Evolutionary conservation across 2,113 vertebrate genomes (phyloP).

Genomic region (Neolamprologus hecqui): DNA sequence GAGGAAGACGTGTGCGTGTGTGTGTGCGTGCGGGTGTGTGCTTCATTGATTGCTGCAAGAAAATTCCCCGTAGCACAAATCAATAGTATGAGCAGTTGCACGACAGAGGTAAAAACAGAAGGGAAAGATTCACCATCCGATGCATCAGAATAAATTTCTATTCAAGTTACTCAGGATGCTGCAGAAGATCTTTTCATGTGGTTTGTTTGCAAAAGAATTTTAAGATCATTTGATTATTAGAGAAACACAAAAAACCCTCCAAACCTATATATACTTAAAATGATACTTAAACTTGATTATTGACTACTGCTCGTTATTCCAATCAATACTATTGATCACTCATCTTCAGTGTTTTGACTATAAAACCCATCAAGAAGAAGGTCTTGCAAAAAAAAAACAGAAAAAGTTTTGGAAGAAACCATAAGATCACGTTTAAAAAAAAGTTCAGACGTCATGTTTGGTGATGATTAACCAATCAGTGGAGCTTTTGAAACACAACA

Average conservation of each 20-base stretch:
- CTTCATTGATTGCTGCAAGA: conserved; percentile 5
- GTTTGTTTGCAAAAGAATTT: neutral
- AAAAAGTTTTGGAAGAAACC: neutral
- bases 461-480: neutral
- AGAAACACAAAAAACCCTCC: neutral
- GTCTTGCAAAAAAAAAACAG: neutral
- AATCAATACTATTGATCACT: neutral
- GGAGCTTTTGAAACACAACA: neutral
- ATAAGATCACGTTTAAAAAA: neutral
- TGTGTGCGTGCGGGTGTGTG: neutral
- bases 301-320: neutral
- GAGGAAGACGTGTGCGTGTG: neutral
- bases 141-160: neutral
- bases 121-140: neutral
- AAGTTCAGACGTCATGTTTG: neutral
- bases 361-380: neutral
- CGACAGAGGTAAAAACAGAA: neutral
- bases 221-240: neutral
- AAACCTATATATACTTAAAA: neutral
- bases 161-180: neutral
- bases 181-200: neutral
- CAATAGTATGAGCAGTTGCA: conserved; percentile 23
- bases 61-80: conserved; percentile 12
- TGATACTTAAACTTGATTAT: neutral
- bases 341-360: accelerated